Base-by-base conservation (phyloP, 2,888 invertebrate species). In the Himalopsyche kuldschensis region DNA sequence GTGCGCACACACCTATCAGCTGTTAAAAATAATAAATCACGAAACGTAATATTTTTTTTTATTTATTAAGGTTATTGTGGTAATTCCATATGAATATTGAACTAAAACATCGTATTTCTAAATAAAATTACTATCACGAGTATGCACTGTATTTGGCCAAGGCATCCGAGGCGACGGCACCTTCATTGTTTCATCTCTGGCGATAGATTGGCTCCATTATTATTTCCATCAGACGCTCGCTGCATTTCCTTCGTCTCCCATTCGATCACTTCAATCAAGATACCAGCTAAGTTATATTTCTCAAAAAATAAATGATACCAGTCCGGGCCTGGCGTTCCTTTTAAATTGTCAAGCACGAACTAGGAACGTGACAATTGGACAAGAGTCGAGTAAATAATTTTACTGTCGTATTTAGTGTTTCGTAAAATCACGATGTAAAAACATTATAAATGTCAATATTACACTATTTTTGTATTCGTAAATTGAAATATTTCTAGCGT, bases 131-230 rank as follows among this genome's bases (percentile, higher is more conserved):
- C 41, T 55, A 8, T 55, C 55, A 55, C 55, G 55, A 55, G 55
- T 20, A n/a, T 4, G 55, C 55, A 55, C 55, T 55, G 24, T 20
- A 5, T 20, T 2, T 55, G 55, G 20, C 55, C 55, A 24, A 24
- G 24, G 20, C 55, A 55, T 55, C 55, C 55, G 24, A 46, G 69
- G 30, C 31, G 3, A 77, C 76, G 84, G 32, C 55, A 31, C 79
- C 79, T 75, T 79, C 83, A 81, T 84, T 85, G 85, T 85, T 83
- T 84, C 83, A 84, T 84, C 82, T 78, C 84, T 48, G 17, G 79
- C 84, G 75, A 84, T 82, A 85, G 84, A 85, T 84, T 84, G 84
- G 76, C 78, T 84, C 85, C 75, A 83, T 85, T 85, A 85, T 83
- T 85, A 84, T 84, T 85, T 85, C 83, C 84, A 85, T 85, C 85